These are phyloP conservation scores for Drosophila limbata DNA, from an alignment of 2,888 invertebrate genomes.

Conservation along the genomic window DNA sequence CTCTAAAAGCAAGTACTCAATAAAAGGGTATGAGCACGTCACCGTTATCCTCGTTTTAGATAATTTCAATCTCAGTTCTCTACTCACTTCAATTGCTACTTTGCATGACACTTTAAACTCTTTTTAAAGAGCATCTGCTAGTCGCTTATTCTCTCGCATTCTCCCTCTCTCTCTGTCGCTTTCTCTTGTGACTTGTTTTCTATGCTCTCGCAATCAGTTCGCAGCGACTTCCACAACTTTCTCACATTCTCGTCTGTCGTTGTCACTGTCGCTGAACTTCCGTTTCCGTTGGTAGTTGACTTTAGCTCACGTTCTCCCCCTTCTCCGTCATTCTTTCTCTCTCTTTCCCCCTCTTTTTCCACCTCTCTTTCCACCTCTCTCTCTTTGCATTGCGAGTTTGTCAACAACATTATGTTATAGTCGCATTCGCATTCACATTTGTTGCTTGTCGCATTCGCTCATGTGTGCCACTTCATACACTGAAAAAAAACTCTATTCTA, in stretches of 20 bases:
- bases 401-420: conserved; percentile 69
- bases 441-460: conserved; percentile 14
- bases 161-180: no score
- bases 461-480: conserved; percentile 6
- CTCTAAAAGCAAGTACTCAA: not conserved
- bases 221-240: conserved; percentile 31
- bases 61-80: no score
- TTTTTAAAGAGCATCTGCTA: conserved; percentile 11
- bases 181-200: conserved; percentile 9
- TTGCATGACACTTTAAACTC: not conserved
- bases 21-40: not conserved
- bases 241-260: conserved; percentile 58
- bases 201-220: conserved; percentile 62
- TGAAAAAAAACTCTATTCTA: no score
- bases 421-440: conserved; percentile 21
- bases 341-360: not conserved
- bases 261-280: conserved; percentile 64
- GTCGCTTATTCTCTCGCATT: not conserved
- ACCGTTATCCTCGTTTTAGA: not conserved
- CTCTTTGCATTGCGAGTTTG: conserved; percentile 49
- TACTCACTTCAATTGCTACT: not conserved
- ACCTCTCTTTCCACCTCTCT: not conserved
- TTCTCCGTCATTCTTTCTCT: not conserved
- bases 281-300: conserved; percentile 75
- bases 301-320: conserved; percentile 22